These are phyloP conservation scores for Lysandra coridon DNA, from an alignment of 2,888 invertebrate species.

Conservation along the genomic window DNA sequence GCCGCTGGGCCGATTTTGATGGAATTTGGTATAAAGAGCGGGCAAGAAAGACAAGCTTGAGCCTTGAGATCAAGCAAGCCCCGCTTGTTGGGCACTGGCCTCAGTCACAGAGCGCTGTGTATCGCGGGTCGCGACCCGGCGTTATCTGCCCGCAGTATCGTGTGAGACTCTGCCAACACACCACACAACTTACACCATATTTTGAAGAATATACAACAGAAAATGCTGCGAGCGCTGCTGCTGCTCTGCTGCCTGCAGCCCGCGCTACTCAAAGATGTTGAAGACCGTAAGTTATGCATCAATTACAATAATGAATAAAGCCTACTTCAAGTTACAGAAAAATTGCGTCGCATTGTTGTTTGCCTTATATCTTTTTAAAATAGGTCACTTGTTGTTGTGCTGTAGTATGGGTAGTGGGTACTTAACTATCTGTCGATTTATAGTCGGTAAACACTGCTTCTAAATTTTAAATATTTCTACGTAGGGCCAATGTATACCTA, in stretches of 20 bases:
- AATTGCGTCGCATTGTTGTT: neutral
- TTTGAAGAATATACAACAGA: neutral
- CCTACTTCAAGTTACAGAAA: neutral
- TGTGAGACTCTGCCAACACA: neutral
- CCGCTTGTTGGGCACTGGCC: neutral
- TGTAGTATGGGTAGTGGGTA: neutral
- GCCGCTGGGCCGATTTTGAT: no score
- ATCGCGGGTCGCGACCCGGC: conserved; percentile 7
- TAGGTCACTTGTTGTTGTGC: neutral
- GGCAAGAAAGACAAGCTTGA: neutral
- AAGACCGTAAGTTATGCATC: neutral
- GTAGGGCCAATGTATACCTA: no score
- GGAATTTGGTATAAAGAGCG: no score
- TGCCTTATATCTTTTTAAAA: neutral
- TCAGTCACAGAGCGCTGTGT: neutral
- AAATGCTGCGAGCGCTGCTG: conserved; percentile 10
- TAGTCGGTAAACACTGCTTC: neutral
- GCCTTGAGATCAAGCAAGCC: neutral
- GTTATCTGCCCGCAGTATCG: neutral
- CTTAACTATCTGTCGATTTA: neutral
- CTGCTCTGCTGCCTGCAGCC: neutral
- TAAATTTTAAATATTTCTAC: no score
- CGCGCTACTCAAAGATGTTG: neutral
- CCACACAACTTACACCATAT: neutral
- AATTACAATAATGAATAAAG: neutral